Conservation (phyloP, 2,113 vertebrate species). For the Holacanthus passer region DNA sequence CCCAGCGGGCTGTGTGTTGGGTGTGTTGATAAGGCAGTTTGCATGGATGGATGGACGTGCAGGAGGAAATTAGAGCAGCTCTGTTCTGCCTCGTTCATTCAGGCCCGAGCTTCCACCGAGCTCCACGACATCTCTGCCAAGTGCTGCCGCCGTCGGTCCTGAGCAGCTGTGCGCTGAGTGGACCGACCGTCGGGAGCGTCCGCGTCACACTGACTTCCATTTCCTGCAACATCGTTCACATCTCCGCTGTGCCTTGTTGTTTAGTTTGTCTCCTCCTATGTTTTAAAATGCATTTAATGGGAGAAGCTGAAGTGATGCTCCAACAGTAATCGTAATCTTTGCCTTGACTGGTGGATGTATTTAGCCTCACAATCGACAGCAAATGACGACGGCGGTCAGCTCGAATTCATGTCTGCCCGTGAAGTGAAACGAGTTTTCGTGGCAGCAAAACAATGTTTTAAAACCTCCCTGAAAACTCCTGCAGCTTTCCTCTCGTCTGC, state of each 20-base stretch:
- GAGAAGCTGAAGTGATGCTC: neutral
- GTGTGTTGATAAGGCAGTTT: slow-evolving; percentile 36
- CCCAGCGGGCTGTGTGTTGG: slow-evolving; percentile 33
- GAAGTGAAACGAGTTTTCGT: neutral
- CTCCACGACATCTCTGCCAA: neutral
- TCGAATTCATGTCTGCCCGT: neutral
- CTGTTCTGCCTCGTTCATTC: slow-evolving; percentile 2
- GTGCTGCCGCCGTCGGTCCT: slow-evolving; percentile 4
- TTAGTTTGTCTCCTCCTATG: slow-evolving; percentile 18
- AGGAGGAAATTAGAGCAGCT: neutral
- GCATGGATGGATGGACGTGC: slow-evolving; percentile 4
- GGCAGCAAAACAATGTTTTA: no score
- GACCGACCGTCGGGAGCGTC: slow-evolving; percentile 42
- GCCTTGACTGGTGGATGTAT: neutral
- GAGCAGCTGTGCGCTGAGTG: slow-evolving; percentile 44
- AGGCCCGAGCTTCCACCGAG: neutral
- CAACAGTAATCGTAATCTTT: neutral
- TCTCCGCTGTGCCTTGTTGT: slow-evolving; percentile 26
- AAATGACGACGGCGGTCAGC: neutral
- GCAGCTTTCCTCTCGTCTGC: neutral
- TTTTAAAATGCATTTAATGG: neutral
- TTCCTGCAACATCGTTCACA: slow-evolving; percentile 49
- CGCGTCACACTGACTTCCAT: slow-evolving; percentile 24
- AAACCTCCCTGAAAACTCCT: neutral
- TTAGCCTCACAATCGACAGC: neutral